Percentiles rank a stretch among this genome's conserved stretches.
phyloP scores from a whole-genome alignment of 2,797 vertebrate genomes.

The Tadarida brasiliensis region DNA sequence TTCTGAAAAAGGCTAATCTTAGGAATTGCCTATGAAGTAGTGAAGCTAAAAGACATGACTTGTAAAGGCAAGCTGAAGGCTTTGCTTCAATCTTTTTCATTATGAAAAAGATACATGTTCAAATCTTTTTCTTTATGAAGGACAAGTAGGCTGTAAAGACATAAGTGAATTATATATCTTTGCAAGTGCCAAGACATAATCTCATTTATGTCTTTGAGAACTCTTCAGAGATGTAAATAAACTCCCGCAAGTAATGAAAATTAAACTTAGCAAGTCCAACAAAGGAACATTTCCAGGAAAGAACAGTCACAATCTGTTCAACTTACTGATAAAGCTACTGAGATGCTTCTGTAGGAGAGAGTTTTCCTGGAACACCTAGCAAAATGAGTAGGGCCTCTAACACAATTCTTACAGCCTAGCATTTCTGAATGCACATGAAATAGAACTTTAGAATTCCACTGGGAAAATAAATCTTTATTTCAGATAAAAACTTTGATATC shows the following conservation, averaged over 20 bases:
- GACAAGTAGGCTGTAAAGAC: constrained; percentile 15
- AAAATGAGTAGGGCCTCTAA: not conserved
- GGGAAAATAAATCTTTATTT: constrained; percentile 30
- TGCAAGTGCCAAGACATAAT: not conserved
- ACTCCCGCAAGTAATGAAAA: constrained; percentile 38
- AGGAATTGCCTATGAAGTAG: not conserved
- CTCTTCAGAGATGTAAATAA: constrained; percentile 20
- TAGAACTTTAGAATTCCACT: not conserved
- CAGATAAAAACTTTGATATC: constrained; percentile 6
- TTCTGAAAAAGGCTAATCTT: not conserved
- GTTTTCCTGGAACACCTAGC: not conserved
- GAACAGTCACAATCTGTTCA: not conserved
- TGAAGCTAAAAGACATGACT: not conserved
- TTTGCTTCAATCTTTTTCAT: not conserved
- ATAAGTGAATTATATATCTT: not conserved
- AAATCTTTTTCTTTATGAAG: constrained; percentile 32
- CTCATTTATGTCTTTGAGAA: constrained; percentile 45
- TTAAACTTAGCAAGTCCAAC: constrained; percentile 50
- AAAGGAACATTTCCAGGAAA: constrained; percentile 9
- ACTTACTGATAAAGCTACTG: not conserved
- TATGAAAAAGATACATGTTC: not conserved
- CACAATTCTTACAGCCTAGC: not conserved
- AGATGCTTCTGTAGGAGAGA: not conserved
- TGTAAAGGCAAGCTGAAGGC: not conserved
- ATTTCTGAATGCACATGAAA: not conserved